phyloP scores from a whole-genome alignment of 2,113 vertebrate species.

The Greenwoodochromis staneri region DNA sequence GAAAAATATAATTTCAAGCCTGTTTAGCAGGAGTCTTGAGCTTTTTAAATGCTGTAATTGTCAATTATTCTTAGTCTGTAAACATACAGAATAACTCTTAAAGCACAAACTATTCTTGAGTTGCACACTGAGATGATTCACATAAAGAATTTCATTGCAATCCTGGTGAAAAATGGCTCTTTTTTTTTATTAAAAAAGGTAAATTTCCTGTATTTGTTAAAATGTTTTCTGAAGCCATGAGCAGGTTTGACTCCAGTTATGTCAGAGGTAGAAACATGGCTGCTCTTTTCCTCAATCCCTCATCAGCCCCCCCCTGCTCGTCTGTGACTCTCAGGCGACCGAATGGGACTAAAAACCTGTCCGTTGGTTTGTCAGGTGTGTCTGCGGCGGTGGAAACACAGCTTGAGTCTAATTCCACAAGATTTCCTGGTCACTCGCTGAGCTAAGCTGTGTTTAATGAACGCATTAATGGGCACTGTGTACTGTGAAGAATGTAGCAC shows the following conservation, averaged over 20 bases:
- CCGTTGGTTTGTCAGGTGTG: conserved; percentile 31
- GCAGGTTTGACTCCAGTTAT: background rate
- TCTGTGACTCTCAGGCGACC: background rate
- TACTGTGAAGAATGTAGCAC: conserved; percentile 68
- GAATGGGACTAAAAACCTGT: background rate
- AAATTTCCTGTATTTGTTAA: background rate
- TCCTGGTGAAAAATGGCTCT: background rate
- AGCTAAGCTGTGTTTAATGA: conserved; percentile 78
- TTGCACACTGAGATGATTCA: conserved; percentile 4
- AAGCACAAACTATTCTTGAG: background rate
- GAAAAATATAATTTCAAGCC: background rate
- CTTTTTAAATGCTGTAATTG: conserved; percentile 38
- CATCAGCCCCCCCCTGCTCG: background rate
- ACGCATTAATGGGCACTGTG: conserved; percentile 63
- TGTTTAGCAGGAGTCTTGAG: background rate
- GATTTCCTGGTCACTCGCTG: conserved; percentile 65
- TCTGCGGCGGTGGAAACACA: conserved; percentile 55
- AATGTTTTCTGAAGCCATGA: background rate
- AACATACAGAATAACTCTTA: background rate
- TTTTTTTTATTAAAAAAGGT: background rate
- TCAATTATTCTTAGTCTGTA: conserved; percentile 8
- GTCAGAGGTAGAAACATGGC: background rate
- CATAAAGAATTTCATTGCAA: conserved; percentile 6
- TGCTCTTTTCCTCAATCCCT: background rate
- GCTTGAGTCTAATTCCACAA: conserved; percentile 70